Percentiles rank a stretch among this genome's conserved stretches.
phyloP scores from a whole-genome alignment of 2,797 vertebrate genomes.

The Iguana delicatissima region DNA sequence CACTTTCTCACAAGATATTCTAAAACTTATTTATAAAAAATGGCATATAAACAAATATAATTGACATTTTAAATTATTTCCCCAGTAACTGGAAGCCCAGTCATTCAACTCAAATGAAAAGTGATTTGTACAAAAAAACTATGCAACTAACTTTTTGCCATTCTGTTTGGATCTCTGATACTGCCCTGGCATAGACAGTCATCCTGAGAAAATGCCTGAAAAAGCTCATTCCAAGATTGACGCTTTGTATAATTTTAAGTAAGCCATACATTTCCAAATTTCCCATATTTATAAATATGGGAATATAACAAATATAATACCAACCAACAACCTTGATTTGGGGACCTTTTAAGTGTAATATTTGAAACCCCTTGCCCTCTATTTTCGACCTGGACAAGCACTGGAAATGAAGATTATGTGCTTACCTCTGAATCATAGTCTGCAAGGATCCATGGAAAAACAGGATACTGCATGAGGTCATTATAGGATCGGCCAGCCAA shows the following conservation, averaged over 20 bases:
- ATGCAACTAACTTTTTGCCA: not conserved
- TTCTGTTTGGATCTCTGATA: not conserved
- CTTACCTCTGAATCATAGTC: constrained; percentile 95
- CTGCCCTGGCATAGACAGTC: not conserved
- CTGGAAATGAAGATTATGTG: not conserved
- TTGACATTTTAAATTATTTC: not conserved
- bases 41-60: not conserved
- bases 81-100: not conserved
- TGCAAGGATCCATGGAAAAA: constrained; percentile 98
- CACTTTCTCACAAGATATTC: not conserved
- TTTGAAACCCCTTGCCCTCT: not conserved
- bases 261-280: not conserved
- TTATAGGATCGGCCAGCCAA: constrained; percentile 97
- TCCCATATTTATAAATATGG: not conserved
- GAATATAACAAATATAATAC: not conserved
- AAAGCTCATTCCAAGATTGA: not conserved
- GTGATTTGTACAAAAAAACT: constrained; percentile 10
- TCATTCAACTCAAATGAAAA: not conserved
- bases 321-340: not conserved
- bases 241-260: not conserved
- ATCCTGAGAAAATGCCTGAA: not conserved
- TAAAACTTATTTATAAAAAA: not conserved
- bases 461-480: constrained; percentile 99
- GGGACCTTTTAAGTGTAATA: not conserved
- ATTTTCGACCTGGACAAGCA: not conserved